Evolutionary conservation across 2,797 vertebrate genomes (phyloP).

Genomic region (Silurus aristotelis): DNA sequence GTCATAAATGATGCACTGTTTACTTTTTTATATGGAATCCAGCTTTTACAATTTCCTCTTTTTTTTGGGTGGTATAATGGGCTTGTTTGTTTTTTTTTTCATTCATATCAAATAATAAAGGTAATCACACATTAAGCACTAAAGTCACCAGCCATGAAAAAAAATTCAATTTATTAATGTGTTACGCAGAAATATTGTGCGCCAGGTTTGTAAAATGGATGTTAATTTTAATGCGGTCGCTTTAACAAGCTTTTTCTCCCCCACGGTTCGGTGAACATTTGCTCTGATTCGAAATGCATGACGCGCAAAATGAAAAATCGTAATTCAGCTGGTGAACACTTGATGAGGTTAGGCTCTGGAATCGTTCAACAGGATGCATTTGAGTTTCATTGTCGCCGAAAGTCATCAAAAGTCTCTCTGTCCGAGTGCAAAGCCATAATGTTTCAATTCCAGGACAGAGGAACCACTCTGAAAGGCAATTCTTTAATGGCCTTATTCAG

Average conservation of each 20-base stretch:
- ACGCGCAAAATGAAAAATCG: constrained; percentile 31
- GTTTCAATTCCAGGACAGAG: not conserved
- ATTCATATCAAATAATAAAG: constrained; percentile 1
- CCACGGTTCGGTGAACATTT: not conserved
- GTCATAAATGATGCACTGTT: not conserved
- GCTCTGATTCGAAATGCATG: constrained; percentile 11
- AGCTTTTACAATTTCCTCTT: not conserved
- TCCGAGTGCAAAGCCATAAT: not conserved
- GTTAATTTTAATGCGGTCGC: not conserved
- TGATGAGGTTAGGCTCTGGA: not conserved
- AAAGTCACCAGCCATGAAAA: constrained; percentile 1
- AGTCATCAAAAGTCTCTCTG: not conserved
- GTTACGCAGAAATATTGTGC: not conserved
- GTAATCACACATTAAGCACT: constrained; percentile 1
- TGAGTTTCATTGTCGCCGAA: not conserved
- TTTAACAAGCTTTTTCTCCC: not conserved
- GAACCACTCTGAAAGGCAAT: not conserved
- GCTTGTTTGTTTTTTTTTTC: too few species aligned
- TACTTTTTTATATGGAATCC: constrained; percentile 7
- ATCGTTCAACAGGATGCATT: not conserved
- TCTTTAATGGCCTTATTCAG: not conserved
- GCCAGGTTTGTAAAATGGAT: not conserved
- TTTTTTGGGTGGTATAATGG: not conserved
- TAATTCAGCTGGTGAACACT: constrained; percentile 28
- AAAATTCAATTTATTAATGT: not conserved